Percentiles rank a stretch among this genome's conserved stretches.
Evolutionary conservation across 64 coral and sea anemone genomes (phyloP).

Genomic region (Stichodactyla mertensii): DNA sequence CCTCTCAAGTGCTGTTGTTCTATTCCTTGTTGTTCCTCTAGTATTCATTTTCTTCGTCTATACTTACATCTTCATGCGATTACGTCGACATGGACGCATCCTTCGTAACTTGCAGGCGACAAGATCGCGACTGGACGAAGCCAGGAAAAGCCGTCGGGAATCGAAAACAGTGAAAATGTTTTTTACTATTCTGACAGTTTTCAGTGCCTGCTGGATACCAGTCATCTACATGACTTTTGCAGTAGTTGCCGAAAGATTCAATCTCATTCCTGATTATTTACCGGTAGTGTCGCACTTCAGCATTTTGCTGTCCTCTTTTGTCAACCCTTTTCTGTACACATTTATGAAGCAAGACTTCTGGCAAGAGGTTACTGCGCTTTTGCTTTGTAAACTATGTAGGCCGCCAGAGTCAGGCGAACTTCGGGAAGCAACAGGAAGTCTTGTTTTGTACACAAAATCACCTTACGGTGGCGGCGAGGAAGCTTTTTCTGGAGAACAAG

Average conservation of each 20-base stretch:
- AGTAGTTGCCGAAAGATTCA: background rate
- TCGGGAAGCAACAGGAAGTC: background rate
- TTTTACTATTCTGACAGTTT: background rate
- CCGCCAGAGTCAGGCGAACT: too few species aligned
- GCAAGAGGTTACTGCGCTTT: constrained; percentile 8
- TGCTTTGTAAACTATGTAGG: background rate
- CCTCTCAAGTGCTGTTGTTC: background rate
- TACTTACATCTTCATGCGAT: background rate
- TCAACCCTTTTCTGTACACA: constrained; percentile 48
- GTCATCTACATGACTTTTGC: constrained; percentile 29
- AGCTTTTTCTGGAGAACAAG: background rate
- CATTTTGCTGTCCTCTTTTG: constrained; percentile 35
- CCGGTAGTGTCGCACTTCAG: constrained; percentile 18
- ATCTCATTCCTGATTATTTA: constrained; percentile 2
- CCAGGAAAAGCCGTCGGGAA: background rate
- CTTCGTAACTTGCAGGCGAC: background rate
- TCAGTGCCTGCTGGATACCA: constrained; percentile 18
- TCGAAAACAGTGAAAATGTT: constrained; percentile 4
- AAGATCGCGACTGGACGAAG: background rate
- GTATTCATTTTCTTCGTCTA: constrained; percentile 17
- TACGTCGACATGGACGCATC: constrained; percentile 11
- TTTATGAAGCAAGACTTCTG: constrained; percentile 66
- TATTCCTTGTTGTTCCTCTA: constrained; percentile 22
- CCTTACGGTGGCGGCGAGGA: background rate
- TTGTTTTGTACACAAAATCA: background rate